These are phyloP conservation scores for Griposia aprilina DNA, from an alignment of 2,888 invertebrate genomes.

Conservation along the genomic window DNA sequence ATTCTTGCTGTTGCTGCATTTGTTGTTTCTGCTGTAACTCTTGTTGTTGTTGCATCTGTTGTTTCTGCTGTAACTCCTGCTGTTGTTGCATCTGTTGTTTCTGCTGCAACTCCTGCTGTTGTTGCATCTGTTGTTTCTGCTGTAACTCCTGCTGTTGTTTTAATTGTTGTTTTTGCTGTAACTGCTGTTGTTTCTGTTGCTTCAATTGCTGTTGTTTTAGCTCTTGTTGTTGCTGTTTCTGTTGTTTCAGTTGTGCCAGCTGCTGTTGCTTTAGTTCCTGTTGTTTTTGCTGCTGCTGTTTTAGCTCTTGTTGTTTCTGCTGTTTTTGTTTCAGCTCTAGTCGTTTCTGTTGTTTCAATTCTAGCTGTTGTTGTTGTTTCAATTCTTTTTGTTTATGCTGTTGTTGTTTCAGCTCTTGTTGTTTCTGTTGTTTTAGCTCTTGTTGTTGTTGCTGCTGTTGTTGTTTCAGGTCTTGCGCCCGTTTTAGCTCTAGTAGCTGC, in stretches of 20 bases:
- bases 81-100: slow-evolving; percentile 35
- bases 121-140: slow-evolving; percentile 28
- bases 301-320: slow-evolving; percentile 35
- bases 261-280: slow-evolving; percentile 37
- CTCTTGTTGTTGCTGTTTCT: slow-evolving; percentile 35
- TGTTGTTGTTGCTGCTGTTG: slow-evolving; percentile 45
- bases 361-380: slow-evolving; percentile 33
- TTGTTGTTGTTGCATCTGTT: slow-evolving; percentile 36
- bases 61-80: slow-evolving; percentile 34
- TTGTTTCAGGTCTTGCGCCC: slow-evolving; percentile 44
- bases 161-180: slow-evolving; percentile 26
- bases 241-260: slow-evolving; percentile 32
- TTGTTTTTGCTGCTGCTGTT: slow-evolving; percentile 38
- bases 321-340: slow-evolving; percentile 27
- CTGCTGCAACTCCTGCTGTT: slow-evolving; percentile 37
- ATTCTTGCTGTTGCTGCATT: slow-evolving; percentile 23
- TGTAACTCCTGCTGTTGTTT: slow-evolving; percentile 26
- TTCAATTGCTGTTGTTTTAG: slow-evolving; percentile 38
- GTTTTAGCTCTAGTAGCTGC: slow-evolving; percentile 53
- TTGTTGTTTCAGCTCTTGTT: slow-evolving; percentile 43
- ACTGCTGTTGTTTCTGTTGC: slow-evolving; percentile 39
- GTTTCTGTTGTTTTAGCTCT: slow-evolving; percentile 35
- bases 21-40: slow-evolving; percentile 30
- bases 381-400: slow-evolving; percentile 25
- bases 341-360: slow-evolving; percentile 46